Conservation (phyloP, 2,888 invertebrate species). For the Pristionchus exspectatus region DNA sequence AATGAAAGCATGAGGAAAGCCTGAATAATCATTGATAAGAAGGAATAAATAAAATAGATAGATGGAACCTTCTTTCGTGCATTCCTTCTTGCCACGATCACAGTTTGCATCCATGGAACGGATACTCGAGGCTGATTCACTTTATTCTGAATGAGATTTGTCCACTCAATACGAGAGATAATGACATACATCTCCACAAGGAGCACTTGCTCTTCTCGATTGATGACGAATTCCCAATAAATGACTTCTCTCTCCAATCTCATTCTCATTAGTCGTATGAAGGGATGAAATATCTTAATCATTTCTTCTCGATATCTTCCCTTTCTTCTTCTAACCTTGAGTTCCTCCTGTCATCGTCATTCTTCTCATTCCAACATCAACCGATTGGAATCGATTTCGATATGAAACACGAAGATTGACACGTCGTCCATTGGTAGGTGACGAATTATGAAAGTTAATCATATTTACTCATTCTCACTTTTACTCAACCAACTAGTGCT, state of each 20-base stretch:
- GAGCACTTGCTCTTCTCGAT: constrained; percentile 35
- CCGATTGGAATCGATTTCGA: not conserved
- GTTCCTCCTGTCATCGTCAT: not conserved
- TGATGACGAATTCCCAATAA: not conserved
- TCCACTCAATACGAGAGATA: too few relatives aligned
- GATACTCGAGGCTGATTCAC: not conserved
- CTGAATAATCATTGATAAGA: constrained; percentile 52
- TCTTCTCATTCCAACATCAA: constrained; percentile 7
- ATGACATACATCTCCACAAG: not conserved
- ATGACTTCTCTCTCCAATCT: constrained; percentile 1
- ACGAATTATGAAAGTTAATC: not conserved
- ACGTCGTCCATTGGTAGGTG: not conserved
- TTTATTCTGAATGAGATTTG: not conserved
- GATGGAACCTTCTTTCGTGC: constrained; percentile 10
- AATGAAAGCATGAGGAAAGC: constrained; percentile 68
- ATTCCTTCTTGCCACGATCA: not conserved
- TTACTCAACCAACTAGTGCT: not conserved
- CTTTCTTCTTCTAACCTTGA: not conserved
- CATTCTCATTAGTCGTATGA: not conserved
- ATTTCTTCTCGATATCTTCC: not conserved
- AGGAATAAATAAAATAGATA: not conserved
- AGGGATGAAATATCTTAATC: not conserved
- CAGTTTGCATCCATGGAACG: constrained; percentile 30
- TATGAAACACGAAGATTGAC: not conserved
- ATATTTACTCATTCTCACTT: too few relatives aligned